Base-by-base conservation (phyloP, 1,140 invertebrate species). In the Probaryconus sp. region DNA sequence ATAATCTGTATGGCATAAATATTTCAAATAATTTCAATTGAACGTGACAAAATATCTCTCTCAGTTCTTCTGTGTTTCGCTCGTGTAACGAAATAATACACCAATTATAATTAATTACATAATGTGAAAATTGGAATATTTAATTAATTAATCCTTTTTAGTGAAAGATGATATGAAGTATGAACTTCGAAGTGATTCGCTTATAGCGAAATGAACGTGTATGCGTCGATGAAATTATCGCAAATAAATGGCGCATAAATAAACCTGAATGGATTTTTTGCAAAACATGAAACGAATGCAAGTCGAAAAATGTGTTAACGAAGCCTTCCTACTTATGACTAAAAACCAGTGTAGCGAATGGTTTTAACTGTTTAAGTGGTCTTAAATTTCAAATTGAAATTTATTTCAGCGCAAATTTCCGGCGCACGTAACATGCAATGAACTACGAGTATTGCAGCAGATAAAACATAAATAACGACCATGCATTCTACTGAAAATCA, bases 381-480 rank as follows among this genome's bases (percentile, higher is more conserved):
- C 51, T 51, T 47, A 69, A 60, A 60, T 60, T 37, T 50, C 35
- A 42, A 50, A 31, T 14, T 48, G 35, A 38, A 56, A 56, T 67
- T 58, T 56, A 68, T 58, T 50, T 50, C 16, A 45, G 42, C 40
- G 30, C 50, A 40, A 48, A 70, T 63, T 70, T 63, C 31, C 31
- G 38, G 45, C 21, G 40, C 48, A 13, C 43, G 38, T 35, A 45
- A 58, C 69, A 53, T 72, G 69, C 69, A 65, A 72, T 50, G 58
- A 51, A 51, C 69, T 65, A 72, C 60, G 21, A 48, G 38, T 51
- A 64, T 64, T 20, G 68, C 28, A 28, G 53, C 53, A 42, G 45
- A 65, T 72, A 63, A 63, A 70, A 70, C 42, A 56, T 30, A 53
- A 70, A 70, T 55, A 72, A 65, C 53, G 30, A 60, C 16, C 69